A percentile compares a stretch with the other conserved stretches of the same genome.
Evolutionary conservation across 2,888 invertebrate species (phyloP).

Genomic region (Eugnorisma glareosa): DNA sequence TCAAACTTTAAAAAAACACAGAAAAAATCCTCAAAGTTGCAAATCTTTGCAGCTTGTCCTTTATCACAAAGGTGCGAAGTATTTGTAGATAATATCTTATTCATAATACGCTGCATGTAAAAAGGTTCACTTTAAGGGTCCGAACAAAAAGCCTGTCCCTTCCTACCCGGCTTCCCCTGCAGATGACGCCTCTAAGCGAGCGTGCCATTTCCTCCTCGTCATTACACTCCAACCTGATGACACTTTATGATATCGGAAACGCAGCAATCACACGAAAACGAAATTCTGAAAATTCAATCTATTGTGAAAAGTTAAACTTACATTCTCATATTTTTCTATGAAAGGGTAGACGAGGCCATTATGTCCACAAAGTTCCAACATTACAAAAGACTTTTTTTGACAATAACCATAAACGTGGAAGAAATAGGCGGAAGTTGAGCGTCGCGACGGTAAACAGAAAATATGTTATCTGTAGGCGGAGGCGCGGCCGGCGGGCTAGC

Average conservation of each 20-base stretch:
- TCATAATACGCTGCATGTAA: slow-evolving; percentile 49
- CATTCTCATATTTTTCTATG: slow-evolving; percentile 27
- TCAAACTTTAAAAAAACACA: neutral
- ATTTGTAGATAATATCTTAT: slow-evolving; percentile 38
- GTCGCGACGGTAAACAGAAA: slow-evolving; percentile 35
- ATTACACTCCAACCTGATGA: slow-evolving; percentile 42
- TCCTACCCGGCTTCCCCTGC: slow-evolving; percentile 47
- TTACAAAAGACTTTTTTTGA: slow-evolving; percentile 54
- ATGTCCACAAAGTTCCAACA: slow-evolving; percentile 22
- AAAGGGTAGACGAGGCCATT: slow-evolving; percentile 19
- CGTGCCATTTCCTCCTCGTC: slow-evolving; percentile 54
- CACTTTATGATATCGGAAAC: slow-evolving; percentile 31
- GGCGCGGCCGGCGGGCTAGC: slow-evolving; percentile 14
- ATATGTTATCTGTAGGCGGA: slow-evolving; percentile 50
- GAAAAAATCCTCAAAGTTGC: slow-evolving; percentile 6
- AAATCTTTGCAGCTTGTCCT: neutral
- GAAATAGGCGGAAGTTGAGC: slow-evolving; percentile 39
- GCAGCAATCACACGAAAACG: slow-evolving; percentile 38
- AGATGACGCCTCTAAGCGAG: slow-evolving; percentile 63
- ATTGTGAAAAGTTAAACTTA: slow-evolving; percentile 19
- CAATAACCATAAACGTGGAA: slow-evolving; percentile 59
- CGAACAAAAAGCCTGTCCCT: slow-evolving; percentile 50
- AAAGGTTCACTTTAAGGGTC: slow-evolving; percentile 35
- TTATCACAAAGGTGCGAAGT: slow-evolving; percentile 8
- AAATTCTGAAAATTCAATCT: slow-evolving; percentile 32